Conservation (phyloP, 2,888 invertebrate species). For the Polyploca ridens region DNA sequence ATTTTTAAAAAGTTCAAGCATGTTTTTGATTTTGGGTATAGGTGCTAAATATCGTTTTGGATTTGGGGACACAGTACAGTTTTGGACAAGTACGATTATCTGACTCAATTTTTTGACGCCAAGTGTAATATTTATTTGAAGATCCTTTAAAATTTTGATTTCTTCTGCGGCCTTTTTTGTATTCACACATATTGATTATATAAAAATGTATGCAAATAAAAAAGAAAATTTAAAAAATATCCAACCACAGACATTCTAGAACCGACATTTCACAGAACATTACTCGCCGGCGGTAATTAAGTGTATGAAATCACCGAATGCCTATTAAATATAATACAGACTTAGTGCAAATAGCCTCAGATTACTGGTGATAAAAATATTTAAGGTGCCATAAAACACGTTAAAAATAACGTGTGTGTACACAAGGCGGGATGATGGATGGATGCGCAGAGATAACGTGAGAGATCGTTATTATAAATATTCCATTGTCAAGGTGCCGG, state of each 20-base stretch:
- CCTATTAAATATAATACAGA: constrained; percentile 32
- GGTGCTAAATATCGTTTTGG: neutral
- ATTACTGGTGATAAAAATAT: constrained; percentile 11
- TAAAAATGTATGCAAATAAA: no score
- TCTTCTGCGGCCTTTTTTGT: no score
- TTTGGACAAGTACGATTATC: neutral
- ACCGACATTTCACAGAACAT: constrained; percentile 6
- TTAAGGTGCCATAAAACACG: constrained; percentile 9
- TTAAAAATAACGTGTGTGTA: constrained; percentile 1
- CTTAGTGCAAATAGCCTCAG: constrained; percentile 23
- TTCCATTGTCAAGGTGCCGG: constrained; percentile 27
- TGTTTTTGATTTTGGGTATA: constrained; percentile 1
- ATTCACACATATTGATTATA: no score
- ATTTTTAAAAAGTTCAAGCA: constrained; percentile 5
- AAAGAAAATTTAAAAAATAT: no score
- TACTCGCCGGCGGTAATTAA: neutral
- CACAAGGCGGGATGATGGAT: neutral
- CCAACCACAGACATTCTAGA: neutral
- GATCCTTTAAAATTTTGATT: no score
- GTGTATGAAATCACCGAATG: neutral
- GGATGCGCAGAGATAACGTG: neutral
- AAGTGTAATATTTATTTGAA: no score
- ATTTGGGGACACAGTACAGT: neutral
- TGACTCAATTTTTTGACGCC: neutral
- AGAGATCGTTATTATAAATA: constrained; percentile 26